Evolutionary conservation across 2,113 vertebrate species (phyloP), one percentile per base, ranked within the genome.

Genomic region (Aramus guarauna): DNA sequence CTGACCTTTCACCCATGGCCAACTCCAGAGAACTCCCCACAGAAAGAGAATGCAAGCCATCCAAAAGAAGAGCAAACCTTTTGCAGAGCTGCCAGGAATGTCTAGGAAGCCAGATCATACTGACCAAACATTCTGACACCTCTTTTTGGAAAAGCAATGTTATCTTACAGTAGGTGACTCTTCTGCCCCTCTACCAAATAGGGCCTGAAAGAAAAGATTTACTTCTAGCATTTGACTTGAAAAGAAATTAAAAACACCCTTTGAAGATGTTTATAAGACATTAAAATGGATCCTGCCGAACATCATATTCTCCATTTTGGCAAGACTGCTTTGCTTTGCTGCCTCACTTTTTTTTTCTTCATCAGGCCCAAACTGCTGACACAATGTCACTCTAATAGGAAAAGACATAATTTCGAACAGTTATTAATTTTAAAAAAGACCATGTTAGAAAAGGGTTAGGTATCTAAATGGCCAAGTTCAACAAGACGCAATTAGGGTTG

Each of bases 191-290:
- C 90, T 75, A 90, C 34, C 8, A 76, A 92, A 78, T 12, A 59
- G n/a, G 41, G 32, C 15, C 32, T 63, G 71, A 88, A 90, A 77
- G 15, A 30, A 93, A 73, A 24, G 5, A 24, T 11, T 86, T 53
- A n/a, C 41, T 82, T 82, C 47, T 43, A 83, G 13, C 19, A 47
- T 81, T 59, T 53, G 32, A 79, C 32, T 74, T 74, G 47, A 67
- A 92, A 88, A 60, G 16, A 89, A 81, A 79, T 84, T 53, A 37
- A 68, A 79, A 75, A 29, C 37, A 52, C 5, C 50, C 67, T 92
- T 98, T 95, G 84, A 96, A 96, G 96, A 68, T 85, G 50, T 95
- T 97, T 97, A 45, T 97, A 95, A 97, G 93, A 94, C 92, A 95
- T 80, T 96, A 96, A 95, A 96, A 93, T 79, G 82, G 72, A 88